These are phyloP conservation scores for Keiferia lycopersicella DNA, from an alignment of 2,888 invertebrate genomes.

Conservation along the genomic window DNA sequence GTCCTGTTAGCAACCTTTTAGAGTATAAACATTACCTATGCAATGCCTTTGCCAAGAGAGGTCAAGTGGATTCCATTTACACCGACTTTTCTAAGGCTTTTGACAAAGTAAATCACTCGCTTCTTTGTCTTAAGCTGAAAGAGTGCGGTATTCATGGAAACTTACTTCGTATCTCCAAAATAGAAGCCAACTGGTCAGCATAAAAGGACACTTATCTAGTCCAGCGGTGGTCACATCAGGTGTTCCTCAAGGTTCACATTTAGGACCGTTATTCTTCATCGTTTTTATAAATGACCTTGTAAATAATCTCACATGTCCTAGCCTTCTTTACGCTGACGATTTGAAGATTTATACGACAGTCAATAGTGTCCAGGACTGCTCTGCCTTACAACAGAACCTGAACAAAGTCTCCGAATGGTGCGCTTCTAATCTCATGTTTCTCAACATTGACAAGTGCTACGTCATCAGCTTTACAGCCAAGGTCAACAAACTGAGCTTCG, in stretches of 20 bases:
- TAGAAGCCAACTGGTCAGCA: slow-evolving; percentile 23
- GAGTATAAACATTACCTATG: slow-evolving; percentile 22
- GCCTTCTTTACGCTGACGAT: slow-evolving; percentile 26
- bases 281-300: slow-evolving; percentile 27
- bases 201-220: slow-evolving; percentile 24
- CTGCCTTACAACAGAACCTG: background rate
- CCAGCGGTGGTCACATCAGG: slow-evolving; percentile 22
- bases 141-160: slow-evolving; percentile 28
- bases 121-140: slow-evolving; percentile 28
- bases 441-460: slow-evolving; percentile 14
- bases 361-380: slow-evolving; percentile 6
- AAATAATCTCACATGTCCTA: background rate
- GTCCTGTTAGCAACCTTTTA: slow-evolving; percentile 23
- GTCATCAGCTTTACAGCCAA: slow-evolving; percentile 6
- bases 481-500: background rate
- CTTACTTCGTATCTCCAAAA: slow-evolving; percentile 22
- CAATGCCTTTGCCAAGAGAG: slow-evolving; percentile 9
- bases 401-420: background rate
- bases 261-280: slow-evolving; percentile 26
- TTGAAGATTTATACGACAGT: slow-evolving; percentile 20
- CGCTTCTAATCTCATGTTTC: background rate
- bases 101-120: slow-evolving; percentile 30
- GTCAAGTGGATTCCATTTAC: slow-evolving; percentile 27
- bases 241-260: slow-evolving; percentile 27
- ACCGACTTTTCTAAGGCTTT: slow-evolving; percentile 33